These are phyloP conservation scores for Heliocidaris erythrogramma DNA, from an alignment of 35 echinoderm and acorn worm genomes.

Conservation along the genomic window DNA sequence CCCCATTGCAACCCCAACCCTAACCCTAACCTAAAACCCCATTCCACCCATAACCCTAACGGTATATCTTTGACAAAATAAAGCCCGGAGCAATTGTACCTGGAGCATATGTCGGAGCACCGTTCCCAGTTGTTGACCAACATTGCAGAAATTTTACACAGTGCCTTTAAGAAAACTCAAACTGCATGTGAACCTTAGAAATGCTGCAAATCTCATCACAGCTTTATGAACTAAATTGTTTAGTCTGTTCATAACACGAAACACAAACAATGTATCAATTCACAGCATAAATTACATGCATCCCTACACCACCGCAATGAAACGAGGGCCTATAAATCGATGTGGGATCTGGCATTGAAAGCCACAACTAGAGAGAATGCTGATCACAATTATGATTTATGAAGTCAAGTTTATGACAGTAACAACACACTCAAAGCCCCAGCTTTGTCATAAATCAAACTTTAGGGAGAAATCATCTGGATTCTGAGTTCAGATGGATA, in stretches of 20 bases:
- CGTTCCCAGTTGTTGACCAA: too few species aligned
- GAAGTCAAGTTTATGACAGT: constrained; percentile 36
- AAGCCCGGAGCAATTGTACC: too few species aligned
- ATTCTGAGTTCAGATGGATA: background rate
- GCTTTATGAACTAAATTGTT: constrained; percentile 29
- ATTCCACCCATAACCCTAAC: too few species aligned
- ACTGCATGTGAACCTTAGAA: background rate
- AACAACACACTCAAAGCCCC: constrained; percentile 18
- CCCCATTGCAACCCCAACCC: too few species aligned
- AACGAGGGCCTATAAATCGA: constrained; percentile 25
- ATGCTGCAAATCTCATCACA: constrained; percentile 11
- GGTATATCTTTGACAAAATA: too few species aligned
- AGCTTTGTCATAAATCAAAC: background rate
- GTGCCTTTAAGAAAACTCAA: background rate
- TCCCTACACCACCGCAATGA: background rate
- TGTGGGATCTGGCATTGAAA: constrained; percentile 4
- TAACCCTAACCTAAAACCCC: too few species aligned
- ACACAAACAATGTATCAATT: constrained; percentile 24
- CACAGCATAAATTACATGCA: background rate
- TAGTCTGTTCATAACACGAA: constrained; percentile 20
- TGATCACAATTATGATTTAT: background rate
- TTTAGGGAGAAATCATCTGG: background rate
- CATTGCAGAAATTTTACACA: too few species aligned
- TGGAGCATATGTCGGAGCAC: too few species aligned
- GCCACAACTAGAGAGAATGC: background rate